Percentiles rank a stretch among this genome's conserved stretches.
Evolutionary conservation across 2,113 vertebrate genomes (phyloP).

Genomic region (Geothlypis trichas): DNA sequence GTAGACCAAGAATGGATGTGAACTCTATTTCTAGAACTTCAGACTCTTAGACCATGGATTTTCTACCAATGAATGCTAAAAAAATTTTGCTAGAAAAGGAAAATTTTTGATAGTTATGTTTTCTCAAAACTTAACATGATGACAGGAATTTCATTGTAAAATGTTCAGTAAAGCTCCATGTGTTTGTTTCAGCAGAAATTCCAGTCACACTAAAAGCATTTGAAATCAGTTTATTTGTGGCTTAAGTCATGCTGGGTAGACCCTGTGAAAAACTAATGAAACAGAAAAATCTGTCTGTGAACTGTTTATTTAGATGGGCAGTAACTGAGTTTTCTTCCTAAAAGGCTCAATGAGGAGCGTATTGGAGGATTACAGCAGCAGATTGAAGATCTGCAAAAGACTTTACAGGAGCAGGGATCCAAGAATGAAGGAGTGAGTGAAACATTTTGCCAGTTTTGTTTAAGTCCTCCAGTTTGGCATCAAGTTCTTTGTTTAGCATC

Average conservation of each 20-base stretch:
- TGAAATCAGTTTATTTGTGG: not conserved
- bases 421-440: constrained; percentile 90
- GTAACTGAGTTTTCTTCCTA: not conserved
- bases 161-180: not conserved
- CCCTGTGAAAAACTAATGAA: not conserved
- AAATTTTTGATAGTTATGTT: not conserved
- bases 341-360: constrained; percentile 84
- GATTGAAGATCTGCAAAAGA: constrained; percentile 93
- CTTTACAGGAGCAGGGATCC: constrained; percentile 88
- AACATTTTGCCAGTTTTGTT: not conserved
- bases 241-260: not conserved
- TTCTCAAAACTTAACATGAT: not conserved
- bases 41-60: not conserved
- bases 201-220: not conserved
- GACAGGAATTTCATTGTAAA: not conserved
- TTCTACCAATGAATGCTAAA: not conserved
- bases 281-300: not conserved
- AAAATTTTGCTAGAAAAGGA: not conserved
- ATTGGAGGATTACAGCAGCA: constrained; percentile 89
- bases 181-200: not conserved
- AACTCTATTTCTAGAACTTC: not conserved
- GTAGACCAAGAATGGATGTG: not conserved
- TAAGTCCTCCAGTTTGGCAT: not conserved
- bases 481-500: not conserved
- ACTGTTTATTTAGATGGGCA: not conserved